phyloP scores from a whole-genome alignment of 2,888 invertebrate genomes.

The Standfussiana lucernea region DNA sequence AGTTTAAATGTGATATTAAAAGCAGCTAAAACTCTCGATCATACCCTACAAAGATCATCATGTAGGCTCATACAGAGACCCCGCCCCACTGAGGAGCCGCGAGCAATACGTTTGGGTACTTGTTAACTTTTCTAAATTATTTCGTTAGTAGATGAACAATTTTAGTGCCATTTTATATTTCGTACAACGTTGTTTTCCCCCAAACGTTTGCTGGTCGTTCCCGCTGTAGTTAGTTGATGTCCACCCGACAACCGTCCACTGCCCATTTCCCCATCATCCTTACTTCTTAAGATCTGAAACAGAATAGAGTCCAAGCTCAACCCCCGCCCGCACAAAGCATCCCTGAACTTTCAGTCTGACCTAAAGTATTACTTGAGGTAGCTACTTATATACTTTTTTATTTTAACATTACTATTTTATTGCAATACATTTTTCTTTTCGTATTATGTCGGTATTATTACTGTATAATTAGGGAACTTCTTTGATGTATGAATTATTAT shows the following conservation, averaged over 20 bases:
- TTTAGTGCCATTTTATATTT: slow-evolving; percentile 73
- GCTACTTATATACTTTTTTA: slow-evolving; percentile 74
- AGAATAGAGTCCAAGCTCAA: slow-evolving; percentile 67
- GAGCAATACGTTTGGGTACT: slow-evolving; percentile 47
- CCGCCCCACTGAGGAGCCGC: slow-evolving; percentile 35
- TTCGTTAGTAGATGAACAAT: slow-evolving; percentile 68
- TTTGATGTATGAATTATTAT: slow-evolving; percentile 91
- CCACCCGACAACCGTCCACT: slow-evolving; percentile 84
- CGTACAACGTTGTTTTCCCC: slow-evolving; percentile 62
- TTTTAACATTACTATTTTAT: slow-evolving; percentile 60
- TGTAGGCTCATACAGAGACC: slow-evolving; percentile 28
- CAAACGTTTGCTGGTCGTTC: slow-evolving; percentile 39
- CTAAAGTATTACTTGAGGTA: slow-evolving; percentile 79
- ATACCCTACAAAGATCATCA: not conserved
- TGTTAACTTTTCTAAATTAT: slow-evolving; percentile 68
- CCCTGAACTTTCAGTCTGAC: slow-evolving; percentile 66
- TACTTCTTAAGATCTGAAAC: slow-evolving; percentile 77
- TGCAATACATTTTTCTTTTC: slow-evolving; percentile 75
- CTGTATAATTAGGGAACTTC: slow-evolving; percentile 88
- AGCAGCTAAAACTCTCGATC: not conserved
- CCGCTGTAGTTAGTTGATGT: slow-evolving; percentile 47
- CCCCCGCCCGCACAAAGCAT: slow-evolving; percentile 74
- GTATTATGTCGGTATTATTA: slow-evolving; percentile 86
- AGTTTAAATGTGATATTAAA: not conserved
- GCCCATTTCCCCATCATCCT: slow-evolving; percentile 74